Evolutionary conservation across 1,140 invertebrate species (phyloP).

Genomic region (Caenorhabditis elegans): DNA sequence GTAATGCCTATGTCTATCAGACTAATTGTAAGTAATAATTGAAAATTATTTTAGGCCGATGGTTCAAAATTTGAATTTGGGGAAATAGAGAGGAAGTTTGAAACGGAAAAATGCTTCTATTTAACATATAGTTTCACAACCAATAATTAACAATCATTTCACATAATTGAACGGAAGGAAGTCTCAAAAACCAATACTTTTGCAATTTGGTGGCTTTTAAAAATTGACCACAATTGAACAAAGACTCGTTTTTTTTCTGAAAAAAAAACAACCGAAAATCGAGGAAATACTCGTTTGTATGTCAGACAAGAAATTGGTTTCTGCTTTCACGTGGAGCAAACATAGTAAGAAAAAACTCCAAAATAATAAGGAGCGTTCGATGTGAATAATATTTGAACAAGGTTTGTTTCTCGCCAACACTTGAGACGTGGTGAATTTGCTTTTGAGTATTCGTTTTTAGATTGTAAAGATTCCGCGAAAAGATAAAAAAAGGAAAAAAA

Average conservation of each 20-base stretch:
- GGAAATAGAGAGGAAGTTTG: too few species aligned
- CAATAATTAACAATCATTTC: too few species aligned
- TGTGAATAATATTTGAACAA: background rate
- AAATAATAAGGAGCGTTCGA: background rate
- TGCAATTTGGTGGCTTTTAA: too few species aligned
- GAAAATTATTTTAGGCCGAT: too few species aligned
- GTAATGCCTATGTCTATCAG: too few species aligned
- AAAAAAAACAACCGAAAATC: background rate
- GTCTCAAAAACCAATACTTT: too few species aligned
- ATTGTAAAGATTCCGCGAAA: background rate
- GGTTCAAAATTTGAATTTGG: too few species aligned
- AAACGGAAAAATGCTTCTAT: too few species aligned
- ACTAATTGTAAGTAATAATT: too few species aligned
- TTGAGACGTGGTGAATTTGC: background rate
- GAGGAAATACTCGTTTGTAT: background rate
- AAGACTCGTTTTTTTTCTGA: background rate
- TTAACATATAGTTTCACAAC: too few species aligned
- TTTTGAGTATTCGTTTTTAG: background rate
- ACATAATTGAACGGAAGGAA: too few species aligned
- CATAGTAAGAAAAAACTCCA: background rate
- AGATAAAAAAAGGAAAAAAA: background rate
- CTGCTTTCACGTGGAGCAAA: background rate
- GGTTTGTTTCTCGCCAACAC: background rate
- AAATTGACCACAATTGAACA: too few species aligned
- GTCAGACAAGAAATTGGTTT: background rate